Conservation (phyloP, 2,113 vertebrate species). For the Xiphophorus couchianus region DNA sequence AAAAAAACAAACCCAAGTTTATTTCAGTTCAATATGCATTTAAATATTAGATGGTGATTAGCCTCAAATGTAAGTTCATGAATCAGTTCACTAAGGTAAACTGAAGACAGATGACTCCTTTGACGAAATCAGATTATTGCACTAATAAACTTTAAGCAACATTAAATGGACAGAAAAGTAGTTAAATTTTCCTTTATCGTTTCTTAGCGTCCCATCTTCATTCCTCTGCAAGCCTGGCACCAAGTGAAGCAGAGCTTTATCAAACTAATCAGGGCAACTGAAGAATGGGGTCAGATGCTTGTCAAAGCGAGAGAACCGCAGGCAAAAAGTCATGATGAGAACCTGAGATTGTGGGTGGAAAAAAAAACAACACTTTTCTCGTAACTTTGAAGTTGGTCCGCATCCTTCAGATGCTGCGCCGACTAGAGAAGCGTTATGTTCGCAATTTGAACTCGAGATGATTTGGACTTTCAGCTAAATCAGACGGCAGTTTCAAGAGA, state of each 20-base stretch:
- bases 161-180: no score
- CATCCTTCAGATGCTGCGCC: background rate
- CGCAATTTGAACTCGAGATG: background rate
- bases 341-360: background rate
- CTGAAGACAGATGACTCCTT: background rate
- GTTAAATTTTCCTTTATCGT: no score
- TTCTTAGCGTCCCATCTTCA: no score
- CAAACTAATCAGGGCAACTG: constrained; percentile 25
- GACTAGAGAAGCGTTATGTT: background rate
- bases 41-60: background rate
- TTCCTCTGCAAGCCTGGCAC: background rate
- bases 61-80: background rate
- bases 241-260: constrained; percentile 7
- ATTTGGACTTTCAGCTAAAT: background rate
- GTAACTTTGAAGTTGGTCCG: constrained; percentile 10
- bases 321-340: constrained; percentile 4
- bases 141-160: no score
- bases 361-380: background rate
- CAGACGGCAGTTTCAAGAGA: no score
- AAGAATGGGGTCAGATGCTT: constrained; percentile 32
- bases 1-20: no score
- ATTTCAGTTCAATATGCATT: no score
- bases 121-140: background rate
- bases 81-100: background rate
- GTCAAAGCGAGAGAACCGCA: background rate